Conservation (phyloP, 2,113 vertebrate species). For the Salvelinus sp. region DNA sequence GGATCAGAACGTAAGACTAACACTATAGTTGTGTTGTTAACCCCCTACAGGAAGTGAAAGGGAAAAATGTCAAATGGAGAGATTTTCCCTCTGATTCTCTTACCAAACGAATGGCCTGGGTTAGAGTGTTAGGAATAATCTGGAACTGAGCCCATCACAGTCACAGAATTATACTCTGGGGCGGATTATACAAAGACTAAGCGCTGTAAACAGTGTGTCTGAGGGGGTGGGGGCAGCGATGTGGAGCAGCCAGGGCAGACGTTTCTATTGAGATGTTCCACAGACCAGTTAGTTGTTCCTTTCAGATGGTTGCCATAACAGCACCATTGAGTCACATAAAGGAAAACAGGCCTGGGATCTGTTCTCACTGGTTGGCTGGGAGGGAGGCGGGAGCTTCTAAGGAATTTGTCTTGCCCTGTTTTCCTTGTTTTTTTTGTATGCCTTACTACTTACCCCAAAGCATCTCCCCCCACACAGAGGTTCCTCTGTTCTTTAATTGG, state of each 20-base stretch:
- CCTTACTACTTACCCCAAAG: constrained; percentile 18
- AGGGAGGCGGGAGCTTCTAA: constrained; percentile 1
- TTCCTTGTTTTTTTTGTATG: constrained; percentile 28
- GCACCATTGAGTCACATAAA: not conserved
- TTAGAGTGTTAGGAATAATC: constrained; percentile 52
- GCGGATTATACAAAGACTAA: constrained; percentile 34
- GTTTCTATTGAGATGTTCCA: constrained; percentile 21
- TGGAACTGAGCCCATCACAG: constrained; percentile 55
- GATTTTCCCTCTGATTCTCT: constrained; percentile 61
- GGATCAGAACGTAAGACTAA: constrained; percentile 8
- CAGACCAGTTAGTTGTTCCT: not conserved
- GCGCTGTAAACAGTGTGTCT: constrained; percentile 46
- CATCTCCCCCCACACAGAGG: constrained; percentile 14
- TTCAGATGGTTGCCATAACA: not conserved
- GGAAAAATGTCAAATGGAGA: constrained; percentile 41
- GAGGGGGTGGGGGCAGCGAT: constrained; percentile 10
- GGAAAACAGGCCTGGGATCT: not conserved
- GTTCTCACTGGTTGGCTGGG: constrained; percentile 17
- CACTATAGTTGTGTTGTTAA: constrained; percentile 14
- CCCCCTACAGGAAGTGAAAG: constrained; percentile 13
- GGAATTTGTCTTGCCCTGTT: constrained; percentile 45
- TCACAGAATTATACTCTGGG: constrained; percentile 46
- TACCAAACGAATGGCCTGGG: constrained; percentile 41
- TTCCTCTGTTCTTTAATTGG: constrained; percentile 26
- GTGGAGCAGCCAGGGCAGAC: constrained; percentile 5